Evolutionary conservation across 2,113 vertebrate genomes (phyloP), one percentile per base, ranked within the genome.

Genomic region (Mormyrus iriodes): DNA sequence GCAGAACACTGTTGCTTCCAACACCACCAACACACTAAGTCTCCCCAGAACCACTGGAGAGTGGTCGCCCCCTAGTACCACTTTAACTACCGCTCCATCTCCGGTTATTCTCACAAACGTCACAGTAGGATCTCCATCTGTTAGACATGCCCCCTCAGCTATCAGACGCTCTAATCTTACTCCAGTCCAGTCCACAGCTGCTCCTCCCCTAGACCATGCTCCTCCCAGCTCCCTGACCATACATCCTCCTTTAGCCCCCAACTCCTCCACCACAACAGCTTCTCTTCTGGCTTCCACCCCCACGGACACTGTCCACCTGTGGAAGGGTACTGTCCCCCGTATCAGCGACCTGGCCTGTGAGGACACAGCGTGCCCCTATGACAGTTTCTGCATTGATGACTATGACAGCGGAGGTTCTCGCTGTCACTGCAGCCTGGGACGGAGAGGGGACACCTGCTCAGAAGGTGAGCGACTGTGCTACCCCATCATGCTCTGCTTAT

Each of bases 341-440:
- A 91, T 97, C 58, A 96, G 95, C 0, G 96, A 97, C 21, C 91
- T 93, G 90, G 93, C 95, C 89, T 99, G 98, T 0, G 97, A 99
- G 0, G 97, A 98, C 58, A 96, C 95, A 0, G 92, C 97, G 86
- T 99, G 98, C 88, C 96, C 97, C 0, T 91, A 95, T 0, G 96
- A 98, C 93, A 99, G 98, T 94, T 98, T 99, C 90, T 99, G 98
- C 73, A 95, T 96, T 91, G 96, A 96, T 0, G 97, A 99, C 92
- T 97, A 97, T 0, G 95, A 97, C 82, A 94, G 91, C 0, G 96
- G 97, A 0, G 97, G 97, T n/a, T 97, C 98, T 0, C 96, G 97
- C 27, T 99, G 98, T 92, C 97, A 97, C 91, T 99, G 98, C 92
- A 97, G 95, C 94, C 93, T 99, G 49, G 98, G 98, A 12, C 97